Base-by-base conservation (phyloP, 2,113 vertebrate genomes). In the Onychorhynchus coronatus region DNA sequence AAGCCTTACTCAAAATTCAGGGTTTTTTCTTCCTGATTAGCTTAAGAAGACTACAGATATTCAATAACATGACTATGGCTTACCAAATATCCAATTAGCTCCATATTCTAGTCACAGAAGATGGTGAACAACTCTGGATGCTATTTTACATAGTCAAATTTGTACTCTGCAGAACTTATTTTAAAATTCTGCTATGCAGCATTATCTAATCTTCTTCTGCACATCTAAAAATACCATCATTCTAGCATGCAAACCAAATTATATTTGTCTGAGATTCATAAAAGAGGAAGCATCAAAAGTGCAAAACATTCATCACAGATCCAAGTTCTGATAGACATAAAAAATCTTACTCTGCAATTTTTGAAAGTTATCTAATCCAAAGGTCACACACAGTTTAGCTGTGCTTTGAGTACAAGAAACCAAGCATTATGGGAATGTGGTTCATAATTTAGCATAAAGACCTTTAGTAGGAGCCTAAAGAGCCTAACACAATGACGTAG, bases 141-240 rank as follows among this genome's bases (percentile, higher is more conserved):
- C 61, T 93, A 89, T 94, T 95, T 94, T 75, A 89, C 73, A 81
- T 41, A 75, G 65, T 25, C 31, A 84, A 95, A 91, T 68, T 75
- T 93, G 84, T 93, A 87, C 80, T 89, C 87, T 87, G 56, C 70
- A 61, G 61, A 91, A 86, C 10, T 85, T 95, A 95, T 89, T 97
- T 96, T 82, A 91, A 95, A 92, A 91, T 78, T 56, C 28, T 84
- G 89, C 91, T 91, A 63, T 59, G 84, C 86, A 81, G 93, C 93
- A 84, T 86, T 95, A 97, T 97, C 91, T 96, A 91, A 96, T 95
- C 94, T 96, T 75, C 78, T 91, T 89, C 85, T 86, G 68, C 35
- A 81, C 83, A 93, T 97, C 95, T 93, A 93, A 95, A 97, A 95
- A 96, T 96, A 96, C n/a, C 65, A 89, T 41, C 33, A 63, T 89